Conservation (phyloP, 2,797 vertebrate species). For the Takifugu ocellatus region DNA sequence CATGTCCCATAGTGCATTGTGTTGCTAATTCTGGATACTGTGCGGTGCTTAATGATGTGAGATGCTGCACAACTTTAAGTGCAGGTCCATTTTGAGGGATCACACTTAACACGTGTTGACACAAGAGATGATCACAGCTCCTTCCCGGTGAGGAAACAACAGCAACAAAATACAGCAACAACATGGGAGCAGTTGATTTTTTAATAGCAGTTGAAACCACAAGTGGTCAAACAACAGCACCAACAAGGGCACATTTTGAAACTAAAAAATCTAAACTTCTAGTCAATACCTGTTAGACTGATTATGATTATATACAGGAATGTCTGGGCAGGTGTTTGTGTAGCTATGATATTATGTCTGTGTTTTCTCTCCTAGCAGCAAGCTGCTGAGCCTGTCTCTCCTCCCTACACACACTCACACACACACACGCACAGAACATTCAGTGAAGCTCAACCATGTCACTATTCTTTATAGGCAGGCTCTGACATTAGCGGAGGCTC, state of each 20-base stretch:
- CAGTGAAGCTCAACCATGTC: slow-evolving; percentile 31
- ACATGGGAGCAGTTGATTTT: neutral
- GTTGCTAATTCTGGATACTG: slow-evolving; percentile 19
- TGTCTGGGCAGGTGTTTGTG: slow-evolving; percentile 26
- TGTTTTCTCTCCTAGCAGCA: slow-evolving; percentile 38
- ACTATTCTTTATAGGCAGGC: slow-evolving; percentile 22
- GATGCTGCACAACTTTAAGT: slow-evolving; percentile 26
- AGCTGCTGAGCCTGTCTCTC: slow-evolving; percentile 25
- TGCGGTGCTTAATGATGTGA: slow-evolving; percentile 49
- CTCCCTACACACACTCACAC: slow-evolving; percentile 12
- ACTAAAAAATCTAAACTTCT: too few species aligned
- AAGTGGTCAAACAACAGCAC: neutral
- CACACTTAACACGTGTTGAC: slow-evolving; percentile 42
- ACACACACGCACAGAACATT: slow-evolving; percentile 13
- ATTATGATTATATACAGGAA: neutral
- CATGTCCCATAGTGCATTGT: slow-evolving; percentile 21
- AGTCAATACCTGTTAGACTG: too few species aligned
- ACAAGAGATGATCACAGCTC: slow-evolving; percentile 42
- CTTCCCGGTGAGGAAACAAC: slow-evolving; percentile 23
- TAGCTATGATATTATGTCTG: slow-evolving; percentile 37
- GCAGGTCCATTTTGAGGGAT: slow-evolving; percentile 44
- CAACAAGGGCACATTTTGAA: neutral
- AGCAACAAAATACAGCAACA: neutral
- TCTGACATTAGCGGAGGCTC: slow-evolving; percentile 42
- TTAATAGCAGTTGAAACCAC: too few species aligned